phyloP scores from a whole-genome alignment of 2,113 vertebrate species.

The Genyomyrus donnyi region DNA sequence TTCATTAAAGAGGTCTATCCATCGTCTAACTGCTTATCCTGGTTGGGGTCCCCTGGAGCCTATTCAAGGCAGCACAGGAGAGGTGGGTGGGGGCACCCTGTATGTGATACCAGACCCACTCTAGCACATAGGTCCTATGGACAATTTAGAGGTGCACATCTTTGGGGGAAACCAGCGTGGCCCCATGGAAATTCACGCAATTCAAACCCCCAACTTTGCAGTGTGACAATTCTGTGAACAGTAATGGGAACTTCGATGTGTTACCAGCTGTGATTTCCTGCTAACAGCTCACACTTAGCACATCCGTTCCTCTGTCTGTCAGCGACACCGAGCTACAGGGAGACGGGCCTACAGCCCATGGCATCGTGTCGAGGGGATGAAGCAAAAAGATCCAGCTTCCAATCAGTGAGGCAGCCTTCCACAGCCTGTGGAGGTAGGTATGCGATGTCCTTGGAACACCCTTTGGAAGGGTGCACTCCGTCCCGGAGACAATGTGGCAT shows the following conservation, averaged over 20 bases:
- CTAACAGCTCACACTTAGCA: not conserved
- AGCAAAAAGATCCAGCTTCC: not conserved
- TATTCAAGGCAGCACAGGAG: not conserved
- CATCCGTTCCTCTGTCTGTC: not conserved
- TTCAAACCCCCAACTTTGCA: not conserved
- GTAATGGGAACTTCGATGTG: not conserved
- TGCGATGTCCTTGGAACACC: not conserved
- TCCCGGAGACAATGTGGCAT: not conserved
- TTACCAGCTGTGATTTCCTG: not conserved
- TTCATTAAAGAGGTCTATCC: not conserved
- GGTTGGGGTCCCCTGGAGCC: not conserved
- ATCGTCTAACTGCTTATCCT: not conserved
- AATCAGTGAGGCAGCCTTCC: not conserved
- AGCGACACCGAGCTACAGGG: not conserved
- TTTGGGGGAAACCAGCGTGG: not conserved
- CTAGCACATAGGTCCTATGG: not conserved
- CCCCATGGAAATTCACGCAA: not conserved
- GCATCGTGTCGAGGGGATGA: not conserved
- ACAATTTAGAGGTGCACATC: not conserved
- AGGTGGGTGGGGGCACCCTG: not conserved
- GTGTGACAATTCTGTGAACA: not conserved
- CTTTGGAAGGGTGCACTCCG: not conserved
- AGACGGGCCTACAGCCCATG: not conserved
- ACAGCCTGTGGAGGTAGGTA: not conserved
- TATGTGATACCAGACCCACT: not conserved